Base-by-base conservation (phyloP, 2,888 invertebrate genomes). In the Erebia palarica region DNA sequence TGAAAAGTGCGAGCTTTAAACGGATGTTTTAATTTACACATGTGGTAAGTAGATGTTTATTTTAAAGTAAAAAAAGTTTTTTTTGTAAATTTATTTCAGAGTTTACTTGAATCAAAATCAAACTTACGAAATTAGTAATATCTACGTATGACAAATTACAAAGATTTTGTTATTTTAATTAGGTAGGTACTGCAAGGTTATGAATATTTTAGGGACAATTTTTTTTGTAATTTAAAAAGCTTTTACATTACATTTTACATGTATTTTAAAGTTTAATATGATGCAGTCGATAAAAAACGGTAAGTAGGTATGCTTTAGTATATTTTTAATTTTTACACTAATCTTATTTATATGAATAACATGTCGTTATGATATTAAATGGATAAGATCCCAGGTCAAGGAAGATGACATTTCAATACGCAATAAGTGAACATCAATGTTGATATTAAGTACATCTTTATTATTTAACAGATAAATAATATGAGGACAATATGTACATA, bases 1-100 rank as follows among this genome's bases (percentile, higher is more conserved):
- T 75, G 73, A 65, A 74, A 73, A 69, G 68, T 75, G 53, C 64
- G 65, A 65, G 72, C 72, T 71, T 75, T 73, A 10, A 58, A 64
- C 69, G 72, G 75, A 75, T 74, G 70, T 67, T 65, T 67, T 72
- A 65, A 68, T 73, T n/a, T 16, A 42, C 60, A 1, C 27, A 13
- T 68, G 70, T 11, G 70, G 74, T 74, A 59, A 69, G 74, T 66
- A 13, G 21, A 14, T 13, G 1, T 13, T 58, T 58, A 21, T 58
- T 21, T 13, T 10, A 9, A 44, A 44, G 4, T 47, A 47, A 47
- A 47, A 11, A 47, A 47, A 47, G 13, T 21, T 57, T 55, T 36
- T 36, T 36, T 36, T 36, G 36, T 36, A 36, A 36, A 36, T 36
- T 36, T 36, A 36, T 36, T 7, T 7, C 36, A 36, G 36, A 36